These are phyloP conservation scores for Takifugu flavidus DNA, from an alignment of 2,113 vertebrate species.

Conservation along the genomic window DNA sequence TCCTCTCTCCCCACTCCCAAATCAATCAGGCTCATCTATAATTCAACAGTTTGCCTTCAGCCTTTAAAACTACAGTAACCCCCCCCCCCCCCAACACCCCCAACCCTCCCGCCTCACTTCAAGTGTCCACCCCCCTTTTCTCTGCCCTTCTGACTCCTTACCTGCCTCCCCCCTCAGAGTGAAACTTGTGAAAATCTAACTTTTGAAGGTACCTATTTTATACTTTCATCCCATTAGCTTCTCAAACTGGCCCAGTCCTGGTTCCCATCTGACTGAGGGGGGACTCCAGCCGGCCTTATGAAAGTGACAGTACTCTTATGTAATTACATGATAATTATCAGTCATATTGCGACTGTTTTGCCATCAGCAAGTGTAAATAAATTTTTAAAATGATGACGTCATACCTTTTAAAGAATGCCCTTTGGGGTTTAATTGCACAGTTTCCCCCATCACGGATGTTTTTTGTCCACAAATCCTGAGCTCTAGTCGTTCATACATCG, in stretches of 20 bases:
- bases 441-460: too few species aligned
- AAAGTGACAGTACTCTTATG: too few species aligned
- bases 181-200: constrained; percentile 30
- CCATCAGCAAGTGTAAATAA: too few species aligned
- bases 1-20: constrained; percentile 35
- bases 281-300: too few species aligned
- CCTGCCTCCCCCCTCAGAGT: constrained; percentile 24
- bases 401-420: too few species aligned
- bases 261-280: not conserved
- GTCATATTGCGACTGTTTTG: too few species aligned
- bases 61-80: constrained; percentile 57
- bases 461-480: too few species aligned
- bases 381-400: not conserved
- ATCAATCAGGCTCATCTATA: constrained; percentile 74
- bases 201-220: constrained; percentile 37
- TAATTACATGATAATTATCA: too few species aligned
- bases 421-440: too few species aligned
- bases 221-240: constrained; percentile 29
- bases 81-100: not conserved
- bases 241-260: constrained; percentile 3
- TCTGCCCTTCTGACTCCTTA: constrained; percentile 15
- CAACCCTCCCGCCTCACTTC: not conserved
- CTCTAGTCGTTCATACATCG: too few species aligned
- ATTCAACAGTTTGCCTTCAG: constrained; percentile 73
- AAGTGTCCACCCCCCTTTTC: constrained; percentile 38